Conservation (phyloP, 2,113 vertebrate species). For the Pithys albifrons region DNA sequence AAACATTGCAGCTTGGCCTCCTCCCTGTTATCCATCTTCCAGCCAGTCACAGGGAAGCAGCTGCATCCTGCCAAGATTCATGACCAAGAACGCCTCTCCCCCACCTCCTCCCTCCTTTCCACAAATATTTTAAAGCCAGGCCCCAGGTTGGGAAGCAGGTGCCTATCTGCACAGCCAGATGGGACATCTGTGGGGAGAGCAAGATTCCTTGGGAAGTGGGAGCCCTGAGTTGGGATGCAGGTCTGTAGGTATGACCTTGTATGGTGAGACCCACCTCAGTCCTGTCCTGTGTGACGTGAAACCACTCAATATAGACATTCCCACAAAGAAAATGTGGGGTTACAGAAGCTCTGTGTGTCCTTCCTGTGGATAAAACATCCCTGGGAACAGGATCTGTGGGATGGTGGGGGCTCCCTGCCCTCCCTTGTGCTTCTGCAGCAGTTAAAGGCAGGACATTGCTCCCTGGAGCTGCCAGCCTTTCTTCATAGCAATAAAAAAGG, state of each 20-base stretch:
- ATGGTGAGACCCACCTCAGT: rapidly evolving
- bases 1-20: not conserved
- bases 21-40: not conserved
- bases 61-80: constrained; percentile 50
- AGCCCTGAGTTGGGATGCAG: not conserved
- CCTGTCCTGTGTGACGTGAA: not conserved
- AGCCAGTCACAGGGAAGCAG: not conserved
- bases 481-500: not conserved
- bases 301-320: not conserved
- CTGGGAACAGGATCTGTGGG: not conserved
- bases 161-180: not conserved
- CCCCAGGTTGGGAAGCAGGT: not conserved
- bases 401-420: not conserved
- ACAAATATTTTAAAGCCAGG: constrained; percentile 1
- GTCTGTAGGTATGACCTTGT: not conserved
- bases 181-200: not conserved
- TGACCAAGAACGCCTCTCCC: constrained; percentile 4
- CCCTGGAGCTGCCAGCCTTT: not conserved
- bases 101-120: constrained; percentile 29
- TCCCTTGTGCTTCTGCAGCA: not conserved
- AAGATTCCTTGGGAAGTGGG: not conserved
- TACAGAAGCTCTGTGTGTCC: not conserved
- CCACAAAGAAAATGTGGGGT: no score
- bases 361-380: not conserved
- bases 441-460: not conserved